Evolutionary conservation across 2,113 vertebrate genomes (phyloP), one percentile per base, ranked within the genome.

Genomic region (Aptenodytes patagonicus): DNA sequence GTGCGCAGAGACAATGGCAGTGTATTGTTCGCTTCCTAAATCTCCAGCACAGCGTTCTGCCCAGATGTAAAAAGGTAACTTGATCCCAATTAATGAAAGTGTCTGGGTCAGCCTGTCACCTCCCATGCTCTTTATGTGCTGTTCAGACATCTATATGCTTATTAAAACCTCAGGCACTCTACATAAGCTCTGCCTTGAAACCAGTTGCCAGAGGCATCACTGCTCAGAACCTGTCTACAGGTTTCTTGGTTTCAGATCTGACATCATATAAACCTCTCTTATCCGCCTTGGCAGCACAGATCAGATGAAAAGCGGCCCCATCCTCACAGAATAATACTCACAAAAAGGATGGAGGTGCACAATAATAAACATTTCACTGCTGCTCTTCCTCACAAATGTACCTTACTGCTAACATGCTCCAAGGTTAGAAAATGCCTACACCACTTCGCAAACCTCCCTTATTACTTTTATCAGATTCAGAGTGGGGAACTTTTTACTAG

Each of bases 31-130:
- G 4, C 89, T 72, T 91, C 87, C 94, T 47, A 75, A 90, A 87
- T n/a, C 72, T 95, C 69, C 73, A 49, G 55, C 36, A 18, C 58
- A 96, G 98, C 94, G 10, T 98, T 98, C 97, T 98, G 98, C 98
- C 98, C 98, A 97, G 98, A 98, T 98, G 98, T 95, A 96, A 97
- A 98, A 98, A 98, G 97, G 98, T 98, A 98, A 98, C 98, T 98
- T 99, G 99, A 99, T 99, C 98, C 98, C 99, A 99, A 99, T 99
- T 99, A 99, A 98, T 98, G 98, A 98, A 99, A 99, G 98, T 98
- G 99, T 97, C 98, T 98, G 98, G 98, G 98, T 99, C 99, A 98
- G 98, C 98, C 98, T 99, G 98, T 99, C 99, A 99, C 98, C 98
- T 99, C 97, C 97, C 98, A 98, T 99, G 98, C 98, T 98, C 98